A percentile compares a stretch with the other conserved stretches of the same genome.
Evolutionary conservation across 2,797 vertebrate genomes (phyloP).

Genomic region (Sebastolobus alascanus): DNA sequence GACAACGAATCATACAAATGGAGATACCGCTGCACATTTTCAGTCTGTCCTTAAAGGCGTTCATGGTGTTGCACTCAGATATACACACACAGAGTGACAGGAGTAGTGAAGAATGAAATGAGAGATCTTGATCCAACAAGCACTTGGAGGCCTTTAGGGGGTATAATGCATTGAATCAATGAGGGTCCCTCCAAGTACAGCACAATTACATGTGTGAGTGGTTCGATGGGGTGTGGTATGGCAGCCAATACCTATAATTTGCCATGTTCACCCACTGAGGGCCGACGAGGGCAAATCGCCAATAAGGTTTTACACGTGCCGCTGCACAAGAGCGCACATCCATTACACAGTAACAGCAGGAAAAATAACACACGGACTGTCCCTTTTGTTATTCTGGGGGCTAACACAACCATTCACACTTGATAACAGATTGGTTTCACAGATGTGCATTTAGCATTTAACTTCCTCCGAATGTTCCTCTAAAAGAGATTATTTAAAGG

Average conservation of each 20-base stretch:
- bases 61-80: not conserved
- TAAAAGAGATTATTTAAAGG: not conserved
- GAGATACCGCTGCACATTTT: not conserved
- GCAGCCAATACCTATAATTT: slow-evolving; percentile 8
- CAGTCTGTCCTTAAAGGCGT: not conserved
- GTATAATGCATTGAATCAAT: not conserved
- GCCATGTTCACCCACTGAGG: not conserved
- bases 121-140: not conserved
- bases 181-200: not conserved
- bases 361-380: not conserved
- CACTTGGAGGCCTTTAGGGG: not conserved
- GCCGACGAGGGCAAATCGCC: not conserved
- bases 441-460: not conserved
- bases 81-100: not conserved
- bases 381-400: not conserved
- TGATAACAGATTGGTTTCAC: not conserved
- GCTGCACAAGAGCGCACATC: slow-evolving; percentile 7
- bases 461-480: not conserved
- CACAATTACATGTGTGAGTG: not conserved
- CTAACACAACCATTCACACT: not conserved
- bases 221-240: not conserved
- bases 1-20: not conserved
- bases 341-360: not conserved
- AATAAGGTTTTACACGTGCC: not conserved
- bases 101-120: not conserved